Evolutionary conservation across 2,888 invertebrate genomes (phyloP), one percentile per base, ranked within the genome.

Genomic region (Ferdinandea cuprea): DNA sequence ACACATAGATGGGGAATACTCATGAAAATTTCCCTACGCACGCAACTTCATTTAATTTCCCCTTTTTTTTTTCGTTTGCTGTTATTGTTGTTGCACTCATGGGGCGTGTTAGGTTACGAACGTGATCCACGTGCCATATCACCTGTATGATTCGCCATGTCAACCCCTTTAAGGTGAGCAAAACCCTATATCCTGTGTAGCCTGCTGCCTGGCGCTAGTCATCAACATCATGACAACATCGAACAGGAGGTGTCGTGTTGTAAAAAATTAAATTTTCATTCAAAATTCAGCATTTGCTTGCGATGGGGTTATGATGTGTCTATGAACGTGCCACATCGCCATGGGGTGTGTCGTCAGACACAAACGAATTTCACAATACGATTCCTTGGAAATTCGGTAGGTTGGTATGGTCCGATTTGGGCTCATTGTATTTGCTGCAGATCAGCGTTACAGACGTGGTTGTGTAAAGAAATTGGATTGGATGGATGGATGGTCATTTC

Each of bases 241-340:
- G 46, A 52, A 71, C 46, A 54, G 52, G 71, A 81, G 81, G 81
- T 77, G 81, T 71, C 42, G 71, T 81, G 81, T 71, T 81, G 59
- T 66, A 65, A 77, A 76, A n/a, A 81, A 81, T 81, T 81, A 71
- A 81, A 81, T 77, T 81, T 80, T 81, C 76, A 76, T 77, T 74
- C 44, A 44, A 81, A 71, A 65, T 42, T 28, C 35, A 37, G 54
- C 68, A 50, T 56, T n/a, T n/a, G n/a, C n/a, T n/a, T 61, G 58
- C 9, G 48, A 37, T 65, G 71, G 54, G 61, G 73, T 0, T 44
- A 35, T 56, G 46, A 8, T 42, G 15, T 69, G n/a, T 19, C 17
- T 6, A 11, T 17, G 25, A 50, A 71, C 74, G 80, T 77, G 76
- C 40, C 17, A n/a, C n/a, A 40, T 6, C 5, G 25, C 9, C 42